Evolutionary conservation across 2,113 vertebrate species (phyloP).

Genomic region (Cinclus mexicanus): DNA sequence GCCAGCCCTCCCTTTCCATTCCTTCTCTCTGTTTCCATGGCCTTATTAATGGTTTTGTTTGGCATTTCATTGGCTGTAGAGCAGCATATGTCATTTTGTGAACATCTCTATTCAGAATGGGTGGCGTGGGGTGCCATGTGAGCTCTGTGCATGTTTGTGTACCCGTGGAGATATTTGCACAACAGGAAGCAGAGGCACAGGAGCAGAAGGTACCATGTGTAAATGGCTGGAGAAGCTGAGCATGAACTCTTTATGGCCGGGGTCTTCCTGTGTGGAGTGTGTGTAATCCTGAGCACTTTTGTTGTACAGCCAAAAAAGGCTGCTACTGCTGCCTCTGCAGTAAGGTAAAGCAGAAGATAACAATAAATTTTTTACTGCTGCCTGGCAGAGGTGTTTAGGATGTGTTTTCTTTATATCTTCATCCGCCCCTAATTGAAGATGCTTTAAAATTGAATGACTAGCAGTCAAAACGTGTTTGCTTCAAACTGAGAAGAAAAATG

Average conservation of each 20-base stretch:
- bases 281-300: constrained; percentile 7
- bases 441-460: constrained; percentile 87
- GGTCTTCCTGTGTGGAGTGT: constrained; percentile 19
- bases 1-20: background rate
- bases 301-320: constrained; percentile 55
- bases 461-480: constrained; percentile 86
- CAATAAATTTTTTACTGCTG: constrained; percentile 76
- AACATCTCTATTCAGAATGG: background rate
- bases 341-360: constrained; percentile 73
- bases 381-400: constrained; percentile 79
- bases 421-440: constrained; percentile 83
- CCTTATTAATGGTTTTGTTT: background rate
- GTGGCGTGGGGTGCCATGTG: fast-evolving
- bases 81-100: fast-evolving
- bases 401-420: constrained; percentile 84
- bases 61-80: background rate
- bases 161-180: background rate
- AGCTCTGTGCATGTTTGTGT: background rate
- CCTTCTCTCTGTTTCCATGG: background rate
- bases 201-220: background rate
- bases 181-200: background rate
- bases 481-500: constrained; percentile 85
- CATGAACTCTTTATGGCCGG: background rate
- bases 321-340: constrained; percentile 17
- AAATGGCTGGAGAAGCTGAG: constrained; percentile 8